Base-by-base conservation (phyloP, 1,140 invertebrate genomes). In the Pomacea maculata region DNA sequence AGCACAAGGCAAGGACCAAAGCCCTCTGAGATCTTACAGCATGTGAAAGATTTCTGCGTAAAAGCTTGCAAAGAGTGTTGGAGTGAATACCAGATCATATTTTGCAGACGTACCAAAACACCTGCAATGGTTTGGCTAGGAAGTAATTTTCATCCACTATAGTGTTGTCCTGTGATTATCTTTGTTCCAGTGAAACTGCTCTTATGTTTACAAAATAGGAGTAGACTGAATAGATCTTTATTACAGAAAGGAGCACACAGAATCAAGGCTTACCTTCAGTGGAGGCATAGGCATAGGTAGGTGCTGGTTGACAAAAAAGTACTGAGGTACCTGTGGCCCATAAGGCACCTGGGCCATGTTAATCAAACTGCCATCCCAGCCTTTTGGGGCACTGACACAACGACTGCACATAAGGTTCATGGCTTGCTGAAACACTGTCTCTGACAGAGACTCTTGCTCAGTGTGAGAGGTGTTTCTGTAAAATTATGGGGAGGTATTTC, bases 281-380 rank as follows among this genome's bases (percentile, higher is more conserved):
- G 88, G 88, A 52, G 85, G 77, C 85, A 87, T 86, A 11, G 87
- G 86, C 54, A 75, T 21, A 54, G 88, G 88, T 70, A 79, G 85
- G 15, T 84, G 74, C 70, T 89, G 88, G 63, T 83, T 75, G 52
- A 89, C 83, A 75, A 87, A 88, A 84, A 88, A 89, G 79, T 88
- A 87, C 65, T 86, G 73, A 25, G 87, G 86, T 4, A 82, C 73
- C n/a, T 83, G 80, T 15, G 79, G 67, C 25, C 87, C 86, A 71
- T 83, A 85, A 21, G 86, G 78, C 10, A 79, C 67, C 19, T 82
- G 78, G 25, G 78, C 74, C 25, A 78, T 64, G 25, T 55, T 80
- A 29, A 82, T 80, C 21, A 84, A 85, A 14, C 79, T 75, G 11
- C 67, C 78, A 52, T 70, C 73, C n/a, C 55, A 74, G 54, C 54